A percentile compares a stretch with the other conserved stretches of the same genome.
phyloP scores from a whole-genome alignment of 2,888 invertebrate species.

The Dryomyza anilis region DNA sequence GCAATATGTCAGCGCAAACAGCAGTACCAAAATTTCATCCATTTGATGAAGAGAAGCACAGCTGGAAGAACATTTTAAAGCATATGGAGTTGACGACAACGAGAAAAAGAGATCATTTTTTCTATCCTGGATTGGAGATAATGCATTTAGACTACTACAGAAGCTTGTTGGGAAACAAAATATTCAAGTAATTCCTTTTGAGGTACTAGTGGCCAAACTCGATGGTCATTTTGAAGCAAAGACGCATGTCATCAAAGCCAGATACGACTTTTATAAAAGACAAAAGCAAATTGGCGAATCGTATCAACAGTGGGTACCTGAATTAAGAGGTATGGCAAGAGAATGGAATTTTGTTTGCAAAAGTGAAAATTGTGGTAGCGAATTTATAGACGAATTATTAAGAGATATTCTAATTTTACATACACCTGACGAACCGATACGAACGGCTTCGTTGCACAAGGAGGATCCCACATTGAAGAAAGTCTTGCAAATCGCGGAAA shows the following conservation, averaged over 20 bases:
- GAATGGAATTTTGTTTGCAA: slow-evolving; percentile 56
- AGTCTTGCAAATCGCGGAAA: too few species aligned
- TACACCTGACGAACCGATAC: slow-evolving; percentile 23
- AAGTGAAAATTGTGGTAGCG: slow-evolving; percentile 5
- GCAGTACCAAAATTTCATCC: neutral
- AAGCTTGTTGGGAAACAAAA: neutral
- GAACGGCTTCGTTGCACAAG: neutral
- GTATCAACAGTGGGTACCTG: neutral
- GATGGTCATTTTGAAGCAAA: slow-evolving; percentile 14
- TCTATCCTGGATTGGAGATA: neutral
- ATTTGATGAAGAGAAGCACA: neutral
- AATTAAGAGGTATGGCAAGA: slow-evolving; percentile 64
- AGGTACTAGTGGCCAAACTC: neutral
- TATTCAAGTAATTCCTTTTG: neutral
- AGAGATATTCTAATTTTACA: slow-evolving; percentile 24
- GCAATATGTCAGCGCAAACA: neutral
- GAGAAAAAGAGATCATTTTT: neutral
- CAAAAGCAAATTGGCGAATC: neutral
- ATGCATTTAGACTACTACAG: neutral
- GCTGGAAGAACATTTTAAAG: slow-evolving; percentile 15
- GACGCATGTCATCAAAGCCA: slow-evolving; percentile 17
- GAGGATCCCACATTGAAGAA: neutral
- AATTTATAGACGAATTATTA: slow-evolving; percentile 25
- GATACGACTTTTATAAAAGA: slow-evolving; percentile 7
- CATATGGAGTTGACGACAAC: neutral